These are phyloP conservation scores for Dipodomys stephensi DNA, from an alignment of 2,113 vertebrate genomes.

Conservation along the genomic window DNA sequence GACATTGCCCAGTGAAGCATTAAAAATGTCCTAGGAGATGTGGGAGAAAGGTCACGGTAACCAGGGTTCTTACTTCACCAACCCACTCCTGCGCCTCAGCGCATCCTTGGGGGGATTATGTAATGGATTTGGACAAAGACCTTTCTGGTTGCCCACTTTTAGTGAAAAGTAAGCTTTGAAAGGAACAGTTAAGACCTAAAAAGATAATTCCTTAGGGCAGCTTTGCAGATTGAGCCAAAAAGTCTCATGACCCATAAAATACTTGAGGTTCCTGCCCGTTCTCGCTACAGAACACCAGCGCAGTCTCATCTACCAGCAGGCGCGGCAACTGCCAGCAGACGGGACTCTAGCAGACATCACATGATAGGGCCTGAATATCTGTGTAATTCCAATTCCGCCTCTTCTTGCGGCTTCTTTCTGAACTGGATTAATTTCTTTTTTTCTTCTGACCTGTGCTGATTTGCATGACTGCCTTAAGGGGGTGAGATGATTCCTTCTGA, in stretches of 20 bases:
- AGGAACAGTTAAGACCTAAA: constrained; percentile 17
- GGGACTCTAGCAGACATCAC: neutral
- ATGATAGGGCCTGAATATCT: neutral
- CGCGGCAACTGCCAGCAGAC: neutral
- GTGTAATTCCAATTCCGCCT: constrained; percentile 24
- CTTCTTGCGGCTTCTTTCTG: constrained; percentile 45
- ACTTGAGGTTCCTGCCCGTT: constrained; percentile 22
- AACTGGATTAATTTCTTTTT: constrained; percentile 13
- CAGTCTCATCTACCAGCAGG: neutral
- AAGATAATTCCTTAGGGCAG: constrained; percentile 43
- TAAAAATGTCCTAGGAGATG: neutral
- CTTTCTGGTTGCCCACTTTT: constrained; percentile 20
- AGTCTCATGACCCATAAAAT: constrained; percentile 53
- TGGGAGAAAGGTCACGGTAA: constrained; percentile 70
- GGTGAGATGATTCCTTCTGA: neutral
- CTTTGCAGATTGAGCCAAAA: constrained; percentile 43
- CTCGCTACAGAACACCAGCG: neutral
- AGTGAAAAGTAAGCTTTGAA: constrained; percentile 45
- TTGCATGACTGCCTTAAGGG: neutral
- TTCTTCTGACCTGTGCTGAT: neutral
- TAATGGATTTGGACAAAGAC: constrained; percentile 51
- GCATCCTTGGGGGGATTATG: constrained; percentile 48
- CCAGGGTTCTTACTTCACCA: constrained; percentile 54
- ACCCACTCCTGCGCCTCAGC: neutral
- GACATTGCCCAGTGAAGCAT: constrained; percentile 39